These are phyloP conservation scores for Callocephalon fimbriatum DNA, from an alignment of 2,113 vertebrate species.

Conservation along the genomic window DNA sequence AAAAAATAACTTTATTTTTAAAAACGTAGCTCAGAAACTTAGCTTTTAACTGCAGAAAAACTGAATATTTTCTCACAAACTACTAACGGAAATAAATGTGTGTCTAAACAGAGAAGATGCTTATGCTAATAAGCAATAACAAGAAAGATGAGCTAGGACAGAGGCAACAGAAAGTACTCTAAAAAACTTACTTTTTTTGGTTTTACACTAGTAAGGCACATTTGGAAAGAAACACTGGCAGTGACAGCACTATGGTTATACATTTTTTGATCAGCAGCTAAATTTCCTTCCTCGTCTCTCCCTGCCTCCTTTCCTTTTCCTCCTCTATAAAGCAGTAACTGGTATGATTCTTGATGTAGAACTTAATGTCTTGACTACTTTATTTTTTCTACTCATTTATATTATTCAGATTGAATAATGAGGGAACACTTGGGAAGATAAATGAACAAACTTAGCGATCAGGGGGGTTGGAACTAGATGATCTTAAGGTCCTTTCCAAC, in stretches of 20 bases:
- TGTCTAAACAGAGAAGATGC: not conserved
- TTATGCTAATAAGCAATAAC: not conserved
- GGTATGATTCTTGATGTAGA: not conserved
- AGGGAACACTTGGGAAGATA: not conserved
- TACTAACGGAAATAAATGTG: not conserved
- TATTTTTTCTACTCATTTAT: not conserved
- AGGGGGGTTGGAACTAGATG: not conserved
- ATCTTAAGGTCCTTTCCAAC: not conserved
- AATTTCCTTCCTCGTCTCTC: not conserved
- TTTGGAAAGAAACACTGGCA: not conserved
- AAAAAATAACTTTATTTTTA: not conserved
- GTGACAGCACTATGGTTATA: not conserved
- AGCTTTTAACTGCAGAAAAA: not conserved
- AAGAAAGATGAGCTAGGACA: not conserved
- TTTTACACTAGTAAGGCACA: not conserved
- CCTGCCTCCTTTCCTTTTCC: not conserved
- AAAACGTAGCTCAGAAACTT: not conserved
- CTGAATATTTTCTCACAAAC: not conserved
- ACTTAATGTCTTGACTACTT: not conserved
- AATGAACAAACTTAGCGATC: not conserved
- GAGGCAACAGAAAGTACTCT: not conserved
- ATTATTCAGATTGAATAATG: not conserved
- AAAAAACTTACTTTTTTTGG: no score
- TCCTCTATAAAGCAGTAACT: not conserved
- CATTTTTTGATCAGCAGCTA: not conserved